A percentile compares a stretch with the other conserved stretches of the same genome.
Conservation (phyloP, 2,113 vertebrate genomes). For the Acrocephalus arundinaceus region DNA sequence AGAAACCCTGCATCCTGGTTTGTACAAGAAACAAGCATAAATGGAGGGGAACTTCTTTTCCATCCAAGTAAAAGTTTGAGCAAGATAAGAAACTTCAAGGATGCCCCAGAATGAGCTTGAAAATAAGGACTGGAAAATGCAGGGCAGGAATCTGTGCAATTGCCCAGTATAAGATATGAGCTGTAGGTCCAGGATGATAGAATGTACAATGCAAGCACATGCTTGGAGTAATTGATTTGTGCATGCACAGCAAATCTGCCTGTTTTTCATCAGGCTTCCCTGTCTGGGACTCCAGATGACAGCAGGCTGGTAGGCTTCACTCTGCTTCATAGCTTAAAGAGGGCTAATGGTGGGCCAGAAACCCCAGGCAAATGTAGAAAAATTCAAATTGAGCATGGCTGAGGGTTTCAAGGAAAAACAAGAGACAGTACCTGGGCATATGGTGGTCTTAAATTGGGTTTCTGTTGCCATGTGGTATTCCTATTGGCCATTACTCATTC, state of each 20-base stretch:
- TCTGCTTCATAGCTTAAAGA: not conserved
- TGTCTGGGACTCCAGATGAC: not conserved
- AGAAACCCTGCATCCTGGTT: not conserved
- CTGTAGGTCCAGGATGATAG: not conserved
- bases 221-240: not conserved
- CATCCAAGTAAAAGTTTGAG: not conserved
- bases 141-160: not conserved
- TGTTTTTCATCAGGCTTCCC: not conserved
- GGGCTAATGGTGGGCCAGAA: not conserved
- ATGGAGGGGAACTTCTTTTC: not conserved
- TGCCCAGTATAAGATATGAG: not conserved
- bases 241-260: not conserved
- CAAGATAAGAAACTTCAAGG: not conserved
- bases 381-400: not conserved
- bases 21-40: not conserved
- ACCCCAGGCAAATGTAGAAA: not conserved
- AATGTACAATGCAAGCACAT: not conserved
- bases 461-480: not conserved
- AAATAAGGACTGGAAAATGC: not conserved
- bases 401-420: not conserved
- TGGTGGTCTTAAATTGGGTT: not conserved
- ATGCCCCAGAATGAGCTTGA: not conserved
- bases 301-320: not conserved
- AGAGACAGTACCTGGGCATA: not conserved
- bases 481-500: constrained; percentile 11